Evolutionary conservation across 2,113 vertebrate genomes (phyloP).

Genomic region (Pampusana beccarii): DNA sequence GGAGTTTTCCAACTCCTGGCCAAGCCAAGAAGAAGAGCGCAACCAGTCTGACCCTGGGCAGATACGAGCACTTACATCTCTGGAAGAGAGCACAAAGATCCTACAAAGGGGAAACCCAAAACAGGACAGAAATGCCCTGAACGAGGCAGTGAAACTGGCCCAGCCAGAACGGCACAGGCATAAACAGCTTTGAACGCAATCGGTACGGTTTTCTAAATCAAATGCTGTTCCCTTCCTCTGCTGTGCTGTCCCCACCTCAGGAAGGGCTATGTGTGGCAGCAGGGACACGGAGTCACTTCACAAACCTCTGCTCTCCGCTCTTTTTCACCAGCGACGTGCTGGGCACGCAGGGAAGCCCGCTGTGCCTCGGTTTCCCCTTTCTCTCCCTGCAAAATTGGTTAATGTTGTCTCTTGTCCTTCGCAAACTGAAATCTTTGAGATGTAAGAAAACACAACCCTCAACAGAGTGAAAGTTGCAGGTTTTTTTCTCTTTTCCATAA

Average conservation of each 20-base stretch:
- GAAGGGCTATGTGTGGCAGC: background rate
- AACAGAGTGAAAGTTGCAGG: background rate
- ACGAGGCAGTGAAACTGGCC: background rate
- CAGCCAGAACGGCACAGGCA: background rate
- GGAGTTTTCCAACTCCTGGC: background rate
- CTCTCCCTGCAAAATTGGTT: background rate
- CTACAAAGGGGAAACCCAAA: background rate
- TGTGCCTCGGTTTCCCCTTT: background rate
- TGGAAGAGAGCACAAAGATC: background rate
- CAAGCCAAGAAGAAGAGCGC: background rate
- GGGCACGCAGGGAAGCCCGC: background rate
- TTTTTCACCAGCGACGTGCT: accelerated
- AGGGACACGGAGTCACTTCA: background rate
- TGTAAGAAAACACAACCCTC: background rate
- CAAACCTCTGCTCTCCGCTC: background rate
- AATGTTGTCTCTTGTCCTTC: background rate
- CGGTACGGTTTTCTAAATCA: accelerated
- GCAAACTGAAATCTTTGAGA: background rate
- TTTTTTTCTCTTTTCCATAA: background rate
- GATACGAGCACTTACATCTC: accelerated
- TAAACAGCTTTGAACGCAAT: background rate
- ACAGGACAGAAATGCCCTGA: background rate
- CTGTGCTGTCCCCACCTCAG: background rate
- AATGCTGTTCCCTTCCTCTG: background rate
- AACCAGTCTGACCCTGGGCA: background rate